Evolutionary conservation across 2,113 vertebrate species (phyloP), one percentile per base, ranked within the genome.

Genomic region (Centropus unirufus): DNA sequence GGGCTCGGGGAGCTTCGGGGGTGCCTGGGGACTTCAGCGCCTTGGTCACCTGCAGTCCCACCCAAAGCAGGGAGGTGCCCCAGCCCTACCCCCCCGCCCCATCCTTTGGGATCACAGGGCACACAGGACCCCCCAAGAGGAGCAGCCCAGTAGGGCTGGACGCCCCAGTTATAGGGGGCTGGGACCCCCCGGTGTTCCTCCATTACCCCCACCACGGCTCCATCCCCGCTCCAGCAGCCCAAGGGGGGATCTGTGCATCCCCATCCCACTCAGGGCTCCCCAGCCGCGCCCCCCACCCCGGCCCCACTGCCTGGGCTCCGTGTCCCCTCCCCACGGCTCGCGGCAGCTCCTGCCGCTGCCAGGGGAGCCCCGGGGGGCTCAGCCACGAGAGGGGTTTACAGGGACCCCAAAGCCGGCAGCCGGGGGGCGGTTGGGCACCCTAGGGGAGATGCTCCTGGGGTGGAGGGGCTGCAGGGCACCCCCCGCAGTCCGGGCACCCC

Each of bases 151-250:
- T 2, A 57, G 52, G 39, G 59, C 40, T 26, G 68, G n/a, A 51
- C 11, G 26, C 69, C 62, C 4, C 26, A 18, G 0, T 30, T 8
- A 6, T 0, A 0, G 26, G 49, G 52, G 29, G 8, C 5, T 23
- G 51, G 16, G 77, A 54, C 61, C 67, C 67, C 47, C 67, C n/a
- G 14, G 8, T 10, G 15, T 11, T 6, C 51, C 84, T 18, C 64
- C 64, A 6, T 49, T 49, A 4, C 29, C 16, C 18, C 24, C 51
- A 4, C 3, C n/a, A 1, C 6, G 0, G 40, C 52, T 40, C 62
- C 64, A 34, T 44, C 62, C 47, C 62, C 1, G 0, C 34, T 47
- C 51, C 88, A 27, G 67, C 67, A 58, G 11, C 77, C 66, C 8
- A 0, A 47, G 51, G 69, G 22, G 30, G 40, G 39, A 8, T 16